These are phyloP conservation scores for Ips nitidus DNA, from an alignment of 1,140 invertebrate species.

Conservation along the genomic window DNA sequence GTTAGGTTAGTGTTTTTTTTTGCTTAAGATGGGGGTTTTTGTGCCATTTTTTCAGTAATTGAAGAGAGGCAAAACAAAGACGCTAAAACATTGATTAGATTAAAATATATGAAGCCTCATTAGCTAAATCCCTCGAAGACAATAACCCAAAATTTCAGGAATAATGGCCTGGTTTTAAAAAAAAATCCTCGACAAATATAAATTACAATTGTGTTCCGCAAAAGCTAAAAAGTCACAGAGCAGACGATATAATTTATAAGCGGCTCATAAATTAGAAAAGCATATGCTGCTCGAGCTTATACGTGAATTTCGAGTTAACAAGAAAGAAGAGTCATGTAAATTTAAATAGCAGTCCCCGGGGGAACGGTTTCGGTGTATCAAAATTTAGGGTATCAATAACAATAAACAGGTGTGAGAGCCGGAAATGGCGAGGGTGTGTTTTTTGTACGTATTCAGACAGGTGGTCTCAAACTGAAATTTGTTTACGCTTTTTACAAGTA, in stretches of 20 bases:
- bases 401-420: constrained; percentile 26
- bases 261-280: constrained; percentile 12
- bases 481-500: no score
- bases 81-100: no score
- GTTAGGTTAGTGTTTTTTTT: no score
- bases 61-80: no score
- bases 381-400: constrained; percentile 27
- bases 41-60: no score
- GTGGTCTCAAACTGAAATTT: constrained; percentile 8
- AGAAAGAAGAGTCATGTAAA: constrained; percentile 24
- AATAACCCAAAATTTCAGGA: neutral
- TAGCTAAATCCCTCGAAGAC: neutral
- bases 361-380: constrained; percentile 16
- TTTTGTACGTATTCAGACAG: constrained; percentile 35
- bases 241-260: constrained; percentile 3
- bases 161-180: neutral
- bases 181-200: neutral
- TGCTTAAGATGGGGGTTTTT: no score
- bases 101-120: neutral
- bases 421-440: constrained; percentile 27
- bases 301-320: constrained; percentile 16
- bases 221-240: neutral
- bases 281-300: constrained; percentile 10
- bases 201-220: neutral
- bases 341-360: constrained; percentile 25